Evolutionary conservation across 2,888 invertebrate species (phyloP), one percentile per base, ranked within the genome.

Genomic region (Parapristionchus giblindavisi): DNA sequence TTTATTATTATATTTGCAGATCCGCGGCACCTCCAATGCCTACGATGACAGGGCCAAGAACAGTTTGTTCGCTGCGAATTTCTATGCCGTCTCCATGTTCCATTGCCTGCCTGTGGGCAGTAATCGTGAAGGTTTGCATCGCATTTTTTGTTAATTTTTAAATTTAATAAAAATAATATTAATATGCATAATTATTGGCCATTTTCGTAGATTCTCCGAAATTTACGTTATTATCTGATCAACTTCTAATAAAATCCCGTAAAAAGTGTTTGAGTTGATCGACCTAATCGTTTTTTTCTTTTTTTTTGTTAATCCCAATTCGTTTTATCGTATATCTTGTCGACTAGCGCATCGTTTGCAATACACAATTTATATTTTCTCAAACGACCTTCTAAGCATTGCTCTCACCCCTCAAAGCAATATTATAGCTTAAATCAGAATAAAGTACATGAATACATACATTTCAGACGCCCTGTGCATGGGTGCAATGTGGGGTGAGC

Each of bases 401-500:
- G 4, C 48, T 48, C 3, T 48, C 48, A 3, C 3, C 48, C 1
- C 2, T 48, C 48, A 48, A 3, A 48, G 48, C 2, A n/a, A 1
- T 1, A 3, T 2, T 14, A 48, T 14, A 48, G 48, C n/a, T 14
- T 48, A n/a, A 21, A n/a, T 21, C 14, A 54, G n/a, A n/a, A n/a
- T n/a, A n/a, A n/a, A 51, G 51, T 21, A 17, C 51, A 51, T 21
- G n/a, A n/a, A n/a, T n/a, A n/a, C n/a, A n/a, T n/a, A n/a, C n/a
- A n/a, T 40, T 58, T 14, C 60, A 73, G 73, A 73, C n/a, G 73
- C 73, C 8, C 48, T 73, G 60, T 60, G 73, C 61, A 73, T 73
- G 73, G 73, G 73, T 17, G 73, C 73, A 34, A 73, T 73, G 73
- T 73, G 73, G 73, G 73, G 73, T 24, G 73, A 73, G 61, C 8